Conservation (phyloP, 23 tunicate genomes). For the Corella eumyota region DNA sequence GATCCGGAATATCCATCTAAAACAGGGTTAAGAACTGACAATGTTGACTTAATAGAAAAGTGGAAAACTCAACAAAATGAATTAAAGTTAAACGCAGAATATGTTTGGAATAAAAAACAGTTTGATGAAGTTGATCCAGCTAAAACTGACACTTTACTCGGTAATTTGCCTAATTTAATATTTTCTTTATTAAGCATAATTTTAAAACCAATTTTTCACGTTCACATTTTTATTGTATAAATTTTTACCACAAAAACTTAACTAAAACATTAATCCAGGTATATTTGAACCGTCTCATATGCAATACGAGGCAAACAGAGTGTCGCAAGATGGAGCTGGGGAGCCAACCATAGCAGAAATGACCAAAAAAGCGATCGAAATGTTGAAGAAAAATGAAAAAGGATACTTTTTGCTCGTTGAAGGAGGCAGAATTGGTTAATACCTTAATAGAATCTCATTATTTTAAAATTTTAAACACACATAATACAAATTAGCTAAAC, state of each 20-base stretch:
- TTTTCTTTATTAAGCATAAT: neutral
- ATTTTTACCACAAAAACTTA: no score
- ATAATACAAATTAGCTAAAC: no score
- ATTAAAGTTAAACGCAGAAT: constrained; percentile 12
- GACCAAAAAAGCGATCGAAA: constrained; percentile 69
- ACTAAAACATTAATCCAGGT: constrained; percentile 20
- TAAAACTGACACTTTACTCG: constrained; percentile 47
- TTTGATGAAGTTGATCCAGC: constrained; percentile 47
- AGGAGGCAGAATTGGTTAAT: constrained; percentile 88
- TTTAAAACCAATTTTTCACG: neutral
- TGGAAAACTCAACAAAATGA: constrained; percentile 27
- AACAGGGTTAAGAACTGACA: constrained; percentile 30
- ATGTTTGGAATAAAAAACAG: constrained; percentile 53
- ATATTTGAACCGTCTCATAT: constrained; percentile 35
- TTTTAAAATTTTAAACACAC: no score
- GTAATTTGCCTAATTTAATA: constrained; percentile 11
- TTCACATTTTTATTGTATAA: neutral
- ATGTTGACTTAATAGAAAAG: constrained; percentile 54
- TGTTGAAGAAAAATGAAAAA: constrained; percentile 48
- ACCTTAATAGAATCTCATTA: no score
- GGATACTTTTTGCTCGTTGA: constrained; percentile 81
- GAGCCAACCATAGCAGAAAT: constrained; percentile 75
- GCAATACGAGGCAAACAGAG: constrained; percentile 30
- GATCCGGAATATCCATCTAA: constrained; percentile 34
- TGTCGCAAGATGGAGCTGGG: constrained; percentile 3